Evolutionary conservation across 2,797 vertebrate genomes (phyloP), one percentile per base, ranked within the genome.

Genomic region (Megaceryle alcyon): DNA sequence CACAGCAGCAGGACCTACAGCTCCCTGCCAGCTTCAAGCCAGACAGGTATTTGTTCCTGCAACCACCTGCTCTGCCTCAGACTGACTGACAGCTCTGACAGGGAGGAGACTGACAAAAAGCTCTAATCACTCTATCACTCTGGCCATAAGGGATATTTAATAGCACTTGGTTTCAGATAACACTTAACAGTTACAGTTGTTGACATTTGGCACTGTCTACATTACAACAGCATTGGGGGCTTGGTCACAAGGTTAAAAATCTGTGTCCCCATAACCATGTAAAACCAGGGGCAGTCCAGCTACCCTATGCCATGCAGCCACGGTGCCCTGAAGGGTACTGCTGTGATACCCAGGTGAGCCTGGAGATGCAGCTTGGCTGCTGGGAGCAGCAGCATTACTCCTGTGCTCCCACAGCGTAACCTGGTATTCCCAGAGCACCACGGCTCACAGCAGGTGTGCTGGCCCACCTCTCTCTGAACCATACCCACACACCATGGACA

Each of bases 121-220:
- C 86, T 95, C 64, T 57, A 9, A 64, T 16, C 15, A n/a, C 80
- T 68, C 86, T n/a, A 6, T 48, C 70, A 35, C 49, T 12, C 80
- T 57, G 78, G 86, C 92, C 90, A 44, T 17, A 23, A 68, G 83
- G 93, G 72, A n/a, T 16, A 15, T 94, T 82, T 80, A 87, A 87
- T 33, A 87, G 75, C 90, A 7, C 91, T 57, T 6, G 71, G 78
- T 70, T 92, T 66, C 81, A 82, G 91, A 3, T 71, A 70, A 87
- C 86, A 64, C 68, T 12, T 31, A 31, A 76, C 4, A 5, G 22
- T 73, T 80, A 90, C 75, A 84, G 29, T 60, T 31, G 68, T 54
- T 96, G 88, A 68, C 61, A 28, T 82, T 82, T 85, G 86, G 90
- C 77, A 82, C 82, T 29, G 13, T 18, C 72, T 41, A 25, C 2